Evolutionary conservation across 2,113 vertebrate genomes (phyloP), one percentile per base, ranked within the genome.

Genomic region (Atrichornis clamosus): DNA sequence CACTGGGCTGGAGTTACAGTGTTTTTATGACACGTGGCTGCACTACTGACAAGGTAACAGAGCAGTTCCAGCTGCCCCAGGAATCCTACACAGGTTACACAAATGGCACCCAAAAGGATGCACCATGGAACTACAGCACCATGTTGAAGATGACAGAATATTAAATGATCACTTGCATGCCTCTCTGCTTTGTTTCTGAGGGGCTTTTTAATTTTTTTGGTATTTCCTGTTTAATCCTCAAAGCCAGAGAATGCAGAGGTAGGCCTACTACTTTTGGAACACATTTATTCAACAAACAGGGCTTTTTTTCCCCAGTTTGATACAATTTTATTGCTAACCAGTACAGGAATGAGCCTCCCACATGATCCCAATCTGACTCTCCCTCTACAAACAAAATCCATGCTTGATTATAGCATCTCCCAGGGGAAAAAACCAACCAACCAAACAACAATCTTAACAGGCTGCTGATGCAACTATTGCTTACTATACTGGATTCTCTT

Each of bases 171-270:
- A 10, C 30, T 76, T 67, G 52, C 27, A 32, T 37, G 60, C 15
- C 76, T 83, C n/a, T 41, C 50, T 62, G 87, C 67, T 75, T 85
- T 26, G 24, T 13, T 74, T 87, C 79, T 81, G 24, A 14, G 35
- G n/a, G 35, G 14, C 12, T 95, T 91, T 95, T 91, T 72, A n/a
- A 55, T 75, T 78, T 91, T 89, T 89, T 93, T 94, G 89, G 74
- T 53, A 94, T 97, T 97, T 96, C 93, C 96, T 97, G 93, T 95
- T 96, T 95, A 96, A 90, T 81, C 49, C 62, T 87, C 69, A 42
- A 90, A 82, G 88, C 77, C 90, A 88, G 85, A 85, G 92, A 95
- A 94, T 42, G 90, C 65, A 94, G 86, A 95, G 95, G 96, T 94
- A 96, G 95, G 76, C 28, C 53, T 64, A 49, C 85, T 78, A 74